phyloP scores from a whole-genome alignment of 1,140 invertebrate species.

The Lithobius niger region DNA sequence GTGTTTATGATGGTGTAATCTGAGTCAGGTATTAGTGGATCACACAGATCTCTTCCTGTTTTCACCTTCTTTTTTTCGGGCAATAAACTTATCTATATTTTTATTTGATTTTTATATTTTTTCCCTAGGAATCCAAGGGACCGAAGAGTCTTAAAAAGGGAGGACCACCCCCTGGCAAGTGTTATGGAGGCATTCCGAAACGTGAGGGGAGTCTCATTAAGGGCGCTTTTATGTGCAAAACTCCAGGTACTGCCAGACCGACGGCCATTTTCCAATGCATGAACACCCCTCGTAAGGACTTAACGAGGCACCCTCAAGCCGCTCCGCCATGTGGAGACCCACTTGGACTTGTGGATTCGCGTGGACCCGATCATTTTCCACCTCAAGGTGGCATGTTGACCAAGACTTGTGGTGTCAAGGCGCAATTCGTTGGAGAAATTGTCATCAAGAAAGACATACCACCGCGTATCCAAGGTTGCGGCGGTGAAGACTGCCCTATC shows the following conservation, averaged over 20 bases:
- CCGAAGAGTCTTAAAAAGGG: no score
- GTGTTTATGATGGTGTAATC: no score
- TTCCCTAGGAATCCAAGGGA: no score
- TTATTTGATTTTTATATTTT: no score
- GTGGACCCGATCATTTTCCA: not conserved
- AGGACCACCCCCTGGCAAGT: no score
- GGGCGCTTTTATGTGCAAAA: not conserved
- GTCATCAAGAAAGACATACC: slow-evolving; percentile 4
- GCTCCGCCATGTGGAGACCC: not conserved
- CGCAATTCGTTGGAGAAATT: slow-evolving; percentile 1
- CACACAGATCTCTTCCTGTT: no score
- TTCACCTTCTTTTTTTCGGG: no score
- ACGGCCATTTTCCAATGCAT: not conserved
- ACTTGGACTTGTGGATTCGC: no score
- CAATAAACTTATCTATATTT: no score
- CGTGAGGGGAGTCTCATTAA: not conserved
- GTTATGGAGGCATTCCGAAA: not conserved
- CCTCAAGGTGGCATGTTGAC: slow-evolving; percentile 2
- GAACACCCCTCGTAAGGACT: not conserved
- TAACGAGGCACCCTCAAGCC: not conserved
- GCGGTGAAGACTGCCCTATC: not conserved
- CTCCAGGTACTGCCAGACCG: not conserved
- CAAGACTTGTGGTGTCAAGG: slow-evolving; percentile 4
- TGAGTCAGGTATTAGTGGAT: no score
- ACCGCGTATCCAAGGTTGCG: not conserved